Evolutionary conservation across 2,113 vertebrate species (phyloP).

Genomic region (Pseudopipra pipra): DNA sequence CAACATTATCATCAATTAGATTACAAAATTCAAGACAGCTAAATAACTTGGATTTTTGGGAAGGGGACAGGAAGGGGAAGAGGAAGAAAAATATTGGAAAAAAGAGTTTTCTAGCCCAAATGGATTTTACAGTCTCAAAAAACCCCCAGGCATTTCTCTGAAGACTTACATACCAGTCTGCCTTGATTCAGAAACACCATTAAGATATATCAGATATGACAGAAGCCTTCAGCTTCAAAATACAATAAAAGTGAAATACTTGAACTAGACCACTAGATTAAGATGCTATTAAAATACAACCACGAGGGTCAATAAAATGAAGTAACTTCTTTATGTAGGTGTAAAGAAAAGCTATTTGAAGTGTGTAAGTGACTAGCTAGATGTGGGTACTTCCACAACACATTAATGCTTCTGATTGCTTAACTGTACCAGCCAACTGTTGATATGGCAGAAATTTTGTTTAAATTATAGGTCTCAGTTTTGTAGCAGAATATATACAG

Average conservation of each 20-base stretch:
- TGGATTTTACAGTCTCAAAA: neutral
- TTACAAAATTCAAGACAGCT: neutral
- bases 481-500: neutral
- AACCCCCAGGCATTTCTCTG: neutral
- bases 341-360: neutral
- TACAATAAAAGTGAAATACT: slow-evolving; percentile 6
- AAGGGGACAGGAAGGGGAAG: neutral
- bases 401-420: neutral
- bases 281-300: slow-evolving; percentile 35
- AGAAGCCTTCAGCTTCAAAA: slow-evolving; percentile 13
- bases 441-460: neutral
- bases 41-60: neutral
- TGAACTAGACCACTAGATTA: slow-evolving; percentile 13
- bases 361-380: neutral
- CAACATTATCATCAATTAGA: neutral
- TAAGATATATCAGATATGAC: neutral
- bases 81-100: neutral
- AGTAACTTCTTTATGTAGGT: neutral
- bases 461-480: neutral
- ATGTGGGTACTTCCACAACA: neutral
- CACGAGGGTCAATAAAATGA: neutral
- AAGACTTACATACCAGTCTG: neutral
- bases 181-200: neutral
- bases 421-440: neutral
- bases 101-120: neutral